Percentiles rank a stretch among this genome's conserved stretches.
Evolutionary conservation across 2,797 vertebrate species (phyloP).

Genomic region (Anniella stebbinsi): DNA sequence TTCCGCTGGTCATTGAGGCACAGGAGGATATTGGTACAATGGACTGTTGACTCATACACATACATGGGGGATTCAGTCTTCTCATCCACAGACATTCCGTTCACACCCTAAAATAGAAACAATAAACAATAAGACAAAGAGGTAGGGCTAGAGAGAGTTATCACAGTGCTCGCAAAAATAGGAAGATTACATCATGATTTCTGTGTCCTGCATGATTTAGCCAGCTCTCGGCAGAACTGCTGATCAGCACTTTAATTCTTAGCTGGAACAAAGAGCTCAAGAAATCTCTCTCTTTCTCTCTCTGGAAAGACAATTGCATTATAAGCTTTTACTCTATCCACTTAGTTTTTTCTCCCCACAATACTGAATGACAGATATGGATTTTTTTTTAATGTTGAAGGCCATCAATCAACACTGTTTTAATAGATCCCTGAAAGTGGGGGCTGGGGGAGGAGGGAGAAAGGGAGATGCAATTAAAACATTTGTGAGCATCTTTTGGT

Average conservation of each 20-base stretch:
- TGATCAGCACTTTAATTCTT: constrained; percentile 28
- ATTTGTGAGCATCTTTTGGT: neutral
- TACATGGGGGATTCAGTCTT: constrained; percentile 99
- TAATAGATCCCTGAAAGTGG: neutral
- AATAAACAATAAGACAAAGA: constrained; percentile 68
- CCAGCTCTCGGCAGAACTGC: constrained; percentile 18
- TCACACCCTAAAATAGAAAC: constrained; percentile 91
- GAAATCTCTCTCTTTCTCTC: neutral
- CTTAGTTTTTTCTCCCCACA: constrained; percentile 25
- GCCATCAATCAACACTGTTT: constrained; percentile 28
- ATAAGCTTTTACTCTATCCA: neutral
- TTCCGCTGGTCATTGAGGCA: constrained; percentile 99
- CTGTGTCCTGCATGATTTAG: constrained; percentile 14
- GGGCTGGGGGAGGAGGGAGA: neutral
- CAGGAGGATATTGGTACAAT: constrained; percentile 99
- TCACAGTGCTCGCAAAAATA: accelerated
- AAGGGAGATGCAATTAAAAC: neutral
- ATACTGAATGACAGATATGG: constrained; percentile 41
- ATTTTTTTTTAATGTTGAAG: constrained; percentile 39
- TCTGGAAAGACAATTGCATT: neutral
- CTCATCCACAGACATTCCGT: constrained; percentile 99
- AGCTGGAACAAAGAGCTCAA: constrained; percentile 11
- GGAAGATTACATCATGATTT: constrained; percentile 33
- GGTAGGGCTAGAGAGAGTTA: neutral
- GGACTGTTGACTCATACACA: constrained; percentile 99